Base-by-base conservation (phyloP, 2,797 vertebrate species). In the Cottoperca gobio region DNA sequence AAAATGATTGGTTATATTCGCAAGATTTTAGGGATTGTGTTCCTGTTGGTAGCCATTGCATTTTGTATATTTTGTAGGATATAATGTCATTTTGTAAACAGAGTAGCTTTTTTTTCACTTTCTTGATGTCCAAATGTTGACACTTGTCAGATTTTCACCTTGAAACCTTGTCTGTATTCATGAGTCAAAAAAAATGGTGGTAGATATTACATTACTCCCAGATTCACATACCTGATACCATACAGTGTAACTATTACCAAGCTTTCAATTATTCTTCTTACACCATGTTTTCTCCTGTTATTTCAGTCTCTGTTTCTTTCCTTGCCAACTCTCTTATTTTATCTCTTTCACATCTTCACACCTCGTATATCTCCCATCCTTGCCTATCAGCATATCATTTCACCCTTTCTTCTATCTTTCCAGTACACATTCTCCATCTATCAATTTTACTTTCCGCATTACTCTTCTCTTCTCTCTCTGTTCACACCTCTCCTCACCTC, bases 401-500 rank as follows among this genome's bases (percentile, higher is more conserved):
- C 48, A 16, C 26, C 72, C 48, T 37, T 40, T 31, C 55, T 52
- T 48, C 58, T 39, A 49, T 59, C 49, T 69, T 53, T 40, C 26
- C 54, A 21, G 28, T 14, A 49, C 45, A 43, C 69, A 53, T 55
- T 46, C 45, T 60, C 26, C 61, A 70, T 69, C 39, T 67, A 46
- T 31, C 54, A 43, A 43, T 67, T 67, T 67, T 37, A 43, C 48
- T 40, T 77, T 79, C 45, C 23, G 4, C 49, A 52, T 55, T 43
- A 55, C 54, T 61, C 52, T 35, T 35, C 28, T 24, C 43, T 69
- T 63, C 49, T 61, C 49, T 10, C 31, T 75, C 42, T n/a, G 52
- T 75, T 63, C 72, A 43, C 58, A 54, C 40, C 14, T 48, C 33
- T 33, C 24, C 23, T 70, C 24, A 28, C 63, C 57, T 55, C 46